Evolutionary conservation across 2,113 vertebrate species (phyloP).

Genomic region (Abramis brama): DNA sequence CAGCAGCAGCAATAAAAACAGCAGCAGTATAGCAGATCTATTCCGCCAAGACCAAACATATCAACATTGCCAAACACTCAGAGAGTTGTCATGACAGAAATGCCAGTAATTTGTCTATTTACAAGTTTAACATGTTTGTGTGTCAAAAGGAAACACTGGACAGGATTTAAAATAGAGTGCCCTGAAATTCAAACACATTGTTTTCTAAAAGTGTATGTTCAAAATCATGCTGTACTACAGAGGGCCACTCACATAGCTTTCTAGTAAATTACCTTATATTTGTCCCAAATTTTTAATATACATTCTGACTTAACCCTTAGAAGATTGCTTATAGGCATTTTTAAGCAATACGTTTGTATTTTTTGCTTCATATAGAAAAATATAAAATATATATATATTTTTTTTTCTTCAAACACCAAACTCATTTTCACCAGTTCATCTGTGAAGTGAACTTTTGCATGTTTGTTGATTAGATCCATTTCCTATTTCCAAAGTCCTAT

Average conservation of each 20-base stretch:
- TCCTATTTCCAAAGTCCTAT: no score
- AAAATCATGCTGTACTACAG: not conserved
- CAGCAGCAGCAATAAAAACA: no score
- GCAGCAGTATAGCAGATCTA: no score
- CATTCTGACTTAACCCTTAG: not conserved
- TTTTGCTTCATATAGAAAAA: no score
- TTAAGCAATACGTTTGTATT: not conserved
- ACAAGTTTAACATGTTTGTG: not conserved
- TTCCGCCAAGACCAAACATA: no score
- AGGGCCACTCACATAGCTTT: not conserved
- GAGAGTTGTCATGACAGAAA: not conserved
- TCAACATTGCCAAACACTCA: no score
- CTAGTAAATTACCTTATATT: not conserved
- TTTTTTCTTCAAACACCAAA: no score
- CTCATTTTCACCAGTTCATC: no score
- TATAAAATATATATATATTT: no score
- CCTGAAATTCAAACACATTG: not conserved
- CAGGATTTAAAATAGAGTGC: not conserved
- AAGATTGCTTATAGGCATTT: not conserved
- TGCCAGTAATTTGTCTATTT: not conserved
- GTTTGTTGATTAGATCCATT: no score
- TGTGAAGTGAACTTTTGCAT: no score
- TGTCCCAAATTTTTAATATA: not conserved
- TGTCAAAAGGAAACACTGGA: not conserved
- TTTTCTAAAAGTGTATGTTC: not conserved